Conservation (phyloP, 2,888 invertebrate genomes). For the Rotaria socialis region DNA sequence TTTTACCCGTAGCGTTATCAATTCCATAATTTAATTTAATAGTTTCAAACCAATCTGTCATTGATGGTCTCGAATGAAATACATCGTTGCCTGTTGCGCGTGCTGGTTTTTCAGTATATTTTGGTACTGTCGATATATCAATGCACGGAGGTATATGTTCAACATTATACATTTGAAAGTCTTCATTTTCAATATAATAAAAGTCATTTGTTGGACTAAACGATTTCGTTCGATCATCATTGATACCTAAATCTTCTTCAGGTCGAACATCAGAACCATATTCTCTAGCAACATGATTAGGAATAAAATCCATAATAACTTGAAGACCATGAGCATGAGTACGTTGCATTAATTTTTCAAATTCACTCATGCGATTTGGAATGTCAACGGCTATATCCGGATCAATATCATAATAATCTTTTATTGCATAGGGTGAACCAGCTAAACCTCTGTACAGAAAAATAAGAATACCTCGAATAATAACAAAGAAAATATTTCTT, state of each 20-base stretch:
- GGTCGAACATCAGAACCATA: conserved; percentile 37
- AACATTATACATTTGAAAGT: background rate
- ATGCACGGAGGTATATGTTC: conserved; percentile 11
- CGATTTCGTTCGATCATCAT: conserved; percentile 39
- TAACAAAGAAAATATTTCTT: background rate
- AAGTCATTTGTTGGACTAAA: conserved; percentile 25
- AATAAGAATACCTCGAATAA: background rate
- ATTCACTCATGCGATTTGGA: background rate
- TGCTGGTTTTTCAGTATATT: conserved; percentile 14
- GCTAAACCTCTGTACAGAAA: background rate
- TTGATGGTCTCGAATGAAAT: background rate
- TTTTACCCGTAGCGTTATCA: background rate
- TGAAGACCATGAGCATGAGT: background rate
- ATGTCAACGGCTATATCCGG: conserved; percentile 16
- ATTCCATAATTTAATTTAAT: conserved; percentile 30
- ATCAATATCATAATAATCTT: conserved; percentile 37
- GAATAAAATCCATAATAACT: conserved; percentile 32
- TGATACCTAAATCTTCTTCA: conserved; percentile 38
- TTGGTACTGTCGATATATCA: background rate
- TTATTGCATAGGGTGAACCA: conserved; percentile 31
- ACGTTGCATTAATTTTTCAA: conserved; percentile 27
- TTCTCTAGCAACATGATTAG: conserved; percentile 31
- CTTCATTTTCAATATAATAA: conserved; percentile 32
- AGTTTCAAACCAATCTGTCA: conserved; percentile 36
- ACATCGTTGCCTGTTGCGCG: conserved; percentile 31